Conservation (phyloP, 2,888 invertebrate genomes). For the Willowsia nigromaculata region DNA sequence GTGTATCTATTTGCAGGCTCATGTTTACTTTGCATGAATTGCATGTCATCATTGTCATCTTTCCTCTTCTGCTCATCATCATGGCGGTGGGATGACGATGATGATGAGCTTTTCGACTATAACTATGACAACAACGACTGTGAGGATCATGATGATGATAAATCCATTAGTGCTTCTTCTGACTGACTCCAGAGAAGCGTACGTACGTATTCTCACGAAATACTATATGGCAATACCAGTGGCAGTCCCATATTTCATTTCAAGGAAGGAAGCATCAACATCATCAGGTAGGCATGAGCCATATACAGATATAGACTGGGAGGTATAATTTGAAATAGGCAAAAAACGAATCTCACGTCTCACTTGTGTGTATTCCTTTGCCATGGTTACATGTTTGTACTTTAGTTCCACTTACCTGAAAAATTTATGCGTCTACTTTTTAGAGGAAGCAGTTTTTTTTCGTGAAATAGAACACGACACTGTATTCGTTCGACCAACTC, state of each 20-base stretch:
- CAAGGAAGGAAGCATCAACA: conserved; percentile 25
- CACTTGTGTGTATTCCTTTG: not conserved
- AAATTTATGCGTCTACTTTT: not conserved
- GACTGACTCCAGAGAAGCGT: not conserved
- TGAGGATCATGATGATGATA: conserved; percentile 16
- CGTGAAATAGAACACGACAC: not conserved
- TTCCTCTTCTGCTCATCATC: conserved; percentile 17
- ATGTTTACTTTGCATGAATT: conserved; percentile 26
- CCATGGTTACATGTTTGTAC: not conserved
- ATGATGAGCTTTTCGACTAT: conserved; percentile 32
- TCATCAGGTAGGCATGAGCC: not conserved
- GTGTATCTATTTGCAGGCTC: not conserved
- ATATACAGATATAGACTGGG: not conserved
- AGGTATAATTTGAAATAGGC: no score
- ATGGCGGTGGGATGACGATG: not conserved
- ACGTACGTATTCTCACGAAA: not conserved
- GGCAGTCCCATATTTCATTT: not conserved
- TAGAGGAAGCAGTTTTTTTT: not conserved
- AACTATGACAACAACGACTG: conserved; percentile 28
- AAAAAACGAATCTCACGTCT: not conserved
- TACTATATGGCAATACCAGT: not conserved
- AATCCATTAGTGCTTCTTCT: conserved; percentile 42
- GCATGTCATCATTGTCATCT: conserved; percentile 46
- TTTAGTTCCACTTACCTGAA: not conserved
- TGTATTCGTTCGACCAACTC: not conserved